phyloP scores from a whole-genome alignment of 2,888 invertebrate species.

The Abrostola triplasia region DNA sequence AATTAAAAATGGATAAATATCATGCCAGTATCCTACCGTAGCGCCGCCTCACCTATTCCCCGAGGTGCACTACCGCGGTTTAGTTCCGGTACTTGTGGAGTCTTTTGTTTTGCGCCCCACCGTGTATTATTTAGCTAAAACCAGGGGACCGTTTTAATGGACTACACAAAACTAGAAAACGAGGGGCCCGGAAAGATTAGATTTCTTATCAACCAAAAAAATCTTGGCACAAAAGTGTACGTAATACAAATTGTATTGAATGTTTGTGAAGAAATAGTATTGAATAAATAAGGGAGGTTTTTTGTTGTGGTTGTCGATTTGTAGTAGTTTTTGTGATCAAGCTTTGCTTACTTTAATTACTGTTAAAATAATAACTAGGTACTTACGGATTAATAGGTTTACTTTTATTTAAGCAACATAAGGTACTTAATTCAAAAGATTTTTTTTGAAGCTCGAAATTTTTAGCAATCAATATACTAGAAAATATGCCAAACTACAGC shows the following conservation, averaged over 20 bases:
- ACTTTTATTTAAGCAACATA: too few species aligned
- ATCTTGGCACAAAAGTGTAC: constrained; percentile 64
- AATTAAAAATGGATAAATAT: constrained; percentile 1
- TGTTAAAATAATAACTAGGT: background rate
- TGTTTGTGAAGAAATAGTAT: constrained; percentile 51
- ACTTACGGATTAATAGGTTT: background rate
- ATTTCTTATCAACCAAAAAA: constrained; percentile 84
- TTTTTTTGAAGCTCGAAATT: too few species aligned
- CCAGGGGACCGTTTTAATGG: constrained; percentile 84
- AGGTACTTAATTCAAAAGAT: too few species aligned
- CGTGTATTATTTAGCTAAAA: constrained; percentile 86
- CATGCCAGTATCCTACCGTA: constrained; percentile 63
- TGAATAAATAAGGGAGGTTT: constrained; percentile 50
- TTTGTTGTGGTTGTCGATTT: constrained; percentile 30
- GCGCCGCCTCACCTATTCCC: constrained; percentile 72
- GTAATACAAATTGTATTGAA: constrained; percentile 65
- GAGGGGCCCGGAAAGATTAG: constrained; percentile 82
- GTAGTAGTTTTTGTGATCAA: constrained; percentile 11
- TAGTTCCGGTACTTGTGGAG: constrained; percentile 83
- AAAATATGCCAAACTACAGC: too few species aligned
- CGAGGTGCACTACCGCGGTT: constrained; percentile 78
- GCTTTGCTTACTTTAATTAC: background rate
- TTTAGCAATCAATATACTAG: too few species aligned
- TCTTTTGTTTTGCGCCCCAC: constrained; percentile 79
- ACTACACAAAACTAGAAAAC: constrained; percentile 72